Evolutionary conservation across 1,140 invertebrate genomes (phyloP).

Genomic region (Atta colombica): DNA sequence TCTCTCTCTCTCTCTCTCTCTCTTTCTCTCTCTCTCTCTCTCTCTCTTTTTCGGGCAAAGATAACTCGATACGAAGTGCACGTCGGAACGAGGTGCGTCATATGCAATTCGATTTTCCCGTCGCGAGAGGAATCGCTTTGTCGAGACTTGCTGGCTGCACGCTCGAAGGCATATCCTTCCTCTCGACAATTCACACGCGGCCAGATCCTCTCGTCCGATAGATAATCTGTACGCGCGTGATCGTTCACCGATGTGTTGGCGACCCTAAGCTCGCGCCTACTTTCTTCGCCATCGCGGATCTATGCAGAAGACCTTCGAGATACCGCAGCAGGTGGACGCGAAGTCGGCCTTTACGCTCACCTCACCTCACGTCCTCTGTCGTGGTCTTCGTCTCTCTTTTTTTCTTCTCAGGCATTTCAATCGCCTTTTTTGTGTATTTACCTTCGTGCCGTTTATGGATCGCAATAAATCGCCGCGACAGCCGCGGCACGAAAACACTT

Average conservation of each 20-base stretch:
- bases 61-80: slow-evolving; percentile 29
- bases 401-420: background rate
- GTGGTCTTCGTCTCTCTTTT: background rate
- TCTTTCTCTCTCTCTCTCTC: slow-evolving; percentile 16
- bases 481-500: slow-evolving; percentile 23
- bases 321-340: slow-evolving; percentile 56
- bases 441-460: slow-evolving; percentile 41
- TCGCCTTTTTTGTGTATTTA: slow-evolving; percentile 16
- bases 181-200: slow-evolving; percentile 79
- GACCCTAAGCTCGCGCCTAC: slow-evolving; percentile 59
- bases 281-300: slow-evolving; percentile 54
- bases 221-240: slow-evolving; percentile 63
- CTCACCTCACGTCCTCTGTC: background rate
- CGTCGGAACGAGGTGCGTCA: slow-evolving; percentile 68
- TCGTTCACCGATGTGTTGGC: slow-evolving; percentile 24
- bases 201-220: slow-evolving; percentile 71
- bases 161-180: slow-evolving; percentile 69
- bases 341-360: slow-evolving; percentile 19
- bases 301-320: slow-evolving; percentile 52
- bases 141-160: slow-evolving; percentile 60
- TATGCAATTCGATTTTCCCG: slow-evolving; percentile 69
- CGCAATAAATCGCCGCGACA: slow-evolving; percentile 44
- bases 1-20: background rate
- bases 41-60: background rate
- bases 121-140: slow-evolving; percentile 71